These are phyloP conservation scores for Embidobia sp. DNA, from an alignment of 2,888 invertebrate species.

Conservation along the genomic window DNA sequence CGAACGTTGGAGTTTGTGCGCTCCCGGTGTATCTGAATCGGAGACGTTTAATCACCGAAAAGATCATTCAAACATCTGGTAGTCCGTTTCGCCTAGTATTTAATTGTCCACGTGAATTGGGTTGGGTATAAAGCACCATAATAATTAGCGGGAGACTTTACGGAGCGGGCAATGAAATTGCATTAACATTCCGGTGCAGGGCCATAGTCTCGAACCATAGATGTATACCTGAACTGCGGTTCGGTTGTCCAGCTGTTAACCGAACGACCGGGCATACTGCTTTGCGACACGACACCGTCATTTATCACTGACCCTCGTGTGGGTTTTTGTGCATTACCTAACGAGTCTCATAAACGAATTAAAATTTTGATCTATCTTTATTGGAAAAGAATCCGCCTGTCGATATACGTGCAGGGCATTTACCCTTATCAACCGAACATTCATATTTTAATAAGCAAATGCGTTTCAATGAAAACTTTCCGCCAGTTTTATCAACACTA, in stretches of 20 bases:
- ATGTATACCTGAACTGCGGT: slow-evolving; percentile 66
- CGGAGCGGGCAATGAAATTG: slow-evolving; percentile 69
- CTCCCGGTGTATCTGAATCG: too few relatives aligned
- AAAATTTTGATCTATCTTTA: slow-evolving; percentile 71
- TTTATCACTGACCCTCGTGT: slow-evolving; percentile 74
- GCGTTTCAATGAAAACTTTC: too few relatives aligned
- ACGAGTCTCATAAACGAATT: slow-evolving; percentile 76
- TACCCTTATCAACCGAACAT: too few relatives aligned
- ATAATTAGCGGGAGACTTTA: slow-evolving; percentile 50
- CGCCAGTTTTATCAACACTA: too few relatives aligned
- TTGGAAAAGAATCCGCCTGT: slow-evolving; percentile 21
- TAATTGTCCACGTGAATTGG: slow-evolving; percentile 44
- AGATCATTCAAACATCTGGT: slow-evolving; percentile 24
- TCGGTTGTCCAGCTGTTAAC: slow-evolving; percentile 72
- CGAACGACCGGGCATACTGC: slow-evolving; percentile 70
- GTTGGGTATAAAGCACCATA: slow-evolving; percentile 30
- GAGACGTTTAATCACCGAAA: slow-evolving; percentile 9
- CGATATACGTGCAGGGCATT: too few relatives aligned
- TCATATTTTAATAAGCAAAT: too few relatives aligned
- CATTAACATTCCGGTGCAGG: slow-evolving; percentile 75
- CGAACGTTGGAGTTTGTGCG: too few relatives aligned
- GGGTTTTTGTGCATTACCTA: slow-evolving; percentile 75
- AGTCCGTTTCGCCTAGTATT: slow-evolving; percentile 20
- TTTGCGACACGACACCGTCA: slow-evolving; percentile 75
- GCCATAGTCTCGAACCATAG: slow-evolving; percentile 59